Base-by-base conservation (phyloP, 2,888 invertebrate genomes). In the Cyclophora albipunctata region DNA sequence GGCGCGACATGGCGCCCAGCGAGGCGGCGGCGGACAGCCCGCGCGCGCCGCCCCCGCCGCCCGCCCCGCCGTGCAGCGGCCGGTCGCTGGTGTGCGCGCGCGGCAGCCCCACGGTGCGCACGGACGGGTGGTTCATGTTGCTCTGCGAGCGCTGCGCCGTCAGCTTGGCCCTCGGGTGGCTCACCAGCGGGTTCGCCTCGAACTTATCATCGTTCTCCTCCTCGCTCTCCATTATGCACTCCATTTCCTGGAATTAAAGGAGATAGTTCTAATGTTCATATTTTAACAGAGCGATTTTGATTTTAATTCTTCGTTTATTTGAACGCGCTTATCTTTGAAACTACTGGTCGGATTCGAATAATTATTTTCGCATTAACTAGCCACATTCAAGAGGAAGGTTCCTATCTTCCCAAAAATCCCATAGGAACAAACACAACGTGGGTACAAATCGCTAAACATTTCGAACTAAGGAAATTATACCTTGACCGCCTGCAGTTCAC, bases 221-320 rank as follows among this genome's bases (percentile, higher is more conserved):
- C 48, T 91, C 91, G 51, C 90, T 91, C 65, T 93, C 93, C 62
- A 91, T 85, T 58, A 93, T 93, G 45, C 92, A 91, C 68, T 92
- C 92, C 90, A 93, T 92, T 74, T 93, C 92, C 91, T 92, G 73
- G 37, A 75, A 79, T 40, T 74, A 34, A 2, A 34, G 7, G 20
- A 20, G 20, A 20, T 1, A 20, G 20, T 37, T 1, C n/a, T 45
- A 40, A 45, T 5, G 4, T 37, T 7, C 37, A 48, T 20, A 20
- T 20, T 20, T 20, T 20, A 20, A 20, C 20, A 20, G 20, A 20
- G 20, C 20, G 20, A 20, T 20, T 20, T 20, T 20, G 20, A 20
- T 20, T 20, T 20, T 20, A 20, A 20, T 20, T 20, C 20, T 20
- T 20, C 20, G 20, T 20, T 20, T 20, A 20, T 20, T 20, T 20